Base-by-base conservation (phyloP, 2,888 invertebrate species). In the Ichneumoninae sp. region DNA sequence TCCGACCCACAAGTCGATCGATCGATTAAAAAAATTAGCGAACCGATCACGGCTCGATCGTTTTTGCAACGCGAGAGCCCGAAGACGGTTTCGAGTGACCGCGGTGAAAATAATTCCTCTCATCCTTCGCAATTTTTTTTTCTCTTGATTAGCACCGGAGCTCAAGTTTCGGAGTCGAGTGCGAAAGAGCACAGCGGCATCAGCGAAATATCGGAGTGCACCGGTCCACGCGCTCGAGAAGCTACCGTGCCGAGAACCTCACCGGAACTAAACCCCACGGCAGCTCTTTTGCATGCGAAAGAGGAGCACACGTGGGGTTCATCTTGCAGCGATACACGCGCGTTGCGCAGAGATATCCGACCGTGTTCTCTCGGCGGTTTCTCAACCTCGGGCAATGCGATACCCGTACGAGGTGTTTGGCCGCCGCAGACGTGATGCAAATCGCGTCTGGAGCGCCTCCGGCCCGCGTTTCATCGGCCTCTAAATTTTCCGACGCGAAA, bases 251-350 rank as follows among this genome's bases (percentile, higher is more conserved):
- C 80, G 69, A 87, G 50, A 79, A 77, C 77, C 84, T 47, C 40
- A 77, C 78, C 83, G 80, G 77, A 33, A 72, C 70, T 52, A 36
- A 71, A 66, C 52, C 33, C 70, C 66, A 77, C 83, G 83, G 84
- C 86, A 89, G 89, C 83, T 91, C 90, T 91, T 92, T 93, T 93
- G 92, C 92, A 93, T 92, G 91, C 86, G 91, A 91, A 91, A 80
- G 40, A 33, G 10, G 47, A 88, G 89, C 87, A 91, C 91, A 91
- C 91, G 91, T 91, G 91, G 91, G 91, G 44, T 10, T 91, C 90
- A 91, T 91, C 90, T 86, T 47, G 70, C 74, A 33, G 54, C 71
- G 44, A 65, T 86, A 88, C 88, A 90, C 88, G 89, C 89, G 89
- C 90, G 88, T 90, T 92, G 92, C 92, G 92, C 92, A 92, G 91